Conservation (phyloP, 1,140 invertebrate genomes). For the Zaprionus tsacasi region DNA sequence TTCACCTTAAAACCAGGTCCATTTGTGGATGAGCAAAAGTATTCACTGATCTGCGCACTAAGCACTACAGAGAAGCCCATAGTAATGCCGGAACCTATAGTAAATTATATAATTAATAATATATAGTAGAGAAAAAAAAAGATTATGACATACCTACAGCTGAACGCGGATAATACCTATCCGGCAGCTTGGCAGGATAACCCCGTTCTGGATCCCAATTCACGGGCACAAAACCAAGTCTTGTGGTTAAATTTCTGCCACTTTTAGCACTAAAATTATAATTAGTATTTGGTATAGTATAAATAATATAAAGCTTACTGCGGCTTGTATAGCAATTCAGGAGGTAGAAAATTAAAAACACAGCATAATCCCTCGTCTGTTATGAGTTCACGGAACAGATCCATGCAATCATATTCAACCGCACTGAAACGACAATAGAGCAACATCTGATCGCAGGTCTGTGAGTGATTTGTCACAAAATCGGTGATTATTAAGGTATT, state of each 20-base stretch:
- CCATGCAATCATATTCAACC: slow-evolving; percentile 86
- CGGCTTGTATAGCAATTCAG: slow-evolving; percentile 87
- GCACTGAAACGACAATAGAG: slow-evolving; percentile 88
- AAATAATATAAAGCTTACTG: slow-evolving; percentile 26
- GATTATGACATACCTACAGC: slow-evolving; percentile 78
- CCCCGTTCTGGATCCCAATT: slow-evolving; percentile 91
- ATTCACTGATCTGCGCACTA: slow-evolving; percentile 89
- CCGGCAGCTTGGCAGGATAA: slow-evolving; percentile 85
- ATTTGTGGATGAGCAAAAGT: slow-evolving; percentile 91
- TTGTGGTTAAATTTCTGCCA: slow-evolving; percentile 30
- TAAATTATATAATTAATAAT: background rate
- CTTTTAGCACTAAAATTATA: slow-evolving; percentile 19
- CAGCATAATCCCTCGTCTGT: slow-evolving; percentile 93
- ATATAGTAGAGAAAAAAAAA: background rate
- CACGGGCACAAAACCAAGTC: slow-evolving; percentile 76
- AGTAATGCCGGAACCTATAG: slow-evolving; percentile 87
- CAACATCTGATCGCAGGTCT: slow-evolving; percentile 89
- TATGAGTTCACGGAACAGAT: slow-evolving; percentile 89
- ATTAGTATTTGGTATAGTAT: too few species aligned
- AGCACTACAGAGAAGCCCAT: slow-evolving; percentile 89
- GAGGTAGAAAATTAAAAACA: slow-evolving; percentile 90
- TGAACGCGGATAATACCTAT: slow-evolving; percentile 87
- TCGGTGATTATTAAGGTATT: slow-evolving; percentile 59
- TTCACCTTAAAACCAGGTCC: slow-evolving; percentile 91
- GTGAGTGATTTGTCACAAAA: slow-evolving; percentile 83